phyloP scores from a whole-genome alignment of 2,797 vertebrate genomes.

The Fringilla coelebs region DNA sequence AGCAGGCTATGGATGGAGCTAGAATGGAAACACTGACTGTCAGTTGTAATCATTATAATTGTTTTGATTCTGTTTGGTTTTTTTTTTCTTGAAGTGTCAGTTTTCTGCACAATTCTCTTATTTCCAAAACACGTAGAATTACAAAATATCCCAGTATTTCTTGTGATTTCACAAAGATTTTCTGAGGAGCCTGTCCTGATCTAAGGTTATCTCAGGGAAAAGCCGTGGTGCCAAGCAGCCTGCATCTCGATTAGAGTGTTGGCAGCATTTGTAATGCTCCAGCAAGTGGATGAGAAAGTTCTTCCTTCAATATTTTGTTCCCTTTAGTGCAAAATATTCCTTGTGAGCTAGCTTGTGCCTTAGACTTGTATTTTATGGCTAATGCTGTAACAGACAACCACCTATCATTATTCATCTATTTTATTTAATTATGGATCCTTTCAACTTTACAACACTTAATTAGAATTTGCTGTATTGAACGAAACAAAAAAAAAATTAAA shows the following conservation, averaged over 20 bases:
- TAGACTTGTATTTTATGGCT: background rate
- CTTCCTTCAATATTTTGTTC: background rate
- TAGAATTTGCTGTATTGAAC: constrained; percentile 56
- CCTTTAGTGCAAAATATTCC: background rate
- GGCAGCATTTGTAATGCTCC: background rate
- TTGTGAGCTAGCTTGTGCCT: background rate
- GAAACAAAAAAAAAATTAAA: constrained; percentile 40
- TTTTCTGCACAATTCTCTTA: background rate
- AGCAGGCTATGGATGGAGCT: background rate
- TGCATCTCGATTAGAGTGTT: background rate
- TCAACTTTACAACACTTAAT: constrained; percentile 53
- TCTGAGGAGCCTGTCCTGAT: background rate
- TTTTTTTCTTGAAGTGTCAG: background rate
- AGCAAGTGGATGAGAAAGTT: background rate
- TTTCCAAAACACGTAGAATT: background rate
- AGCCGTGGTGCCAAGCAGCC: background rate
- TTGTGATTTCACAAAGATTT: background rate
- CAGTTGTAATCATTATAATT: background rate
- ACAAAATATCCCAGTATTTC: background rate
- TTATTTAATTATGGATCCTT: constrained; percentile 59
- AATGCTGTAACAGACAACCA: background rate
- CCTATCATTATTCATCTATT: constrained; percentile 9
- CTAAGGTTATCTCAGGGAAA: background rate
- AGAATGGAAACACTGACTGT: background rate
- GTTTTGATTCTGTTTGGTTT: background rate